Evolutionary conservation across 1,140 invertebrate genomes (phyloP).

Genomic region (Orchestia grillus): DNA sequence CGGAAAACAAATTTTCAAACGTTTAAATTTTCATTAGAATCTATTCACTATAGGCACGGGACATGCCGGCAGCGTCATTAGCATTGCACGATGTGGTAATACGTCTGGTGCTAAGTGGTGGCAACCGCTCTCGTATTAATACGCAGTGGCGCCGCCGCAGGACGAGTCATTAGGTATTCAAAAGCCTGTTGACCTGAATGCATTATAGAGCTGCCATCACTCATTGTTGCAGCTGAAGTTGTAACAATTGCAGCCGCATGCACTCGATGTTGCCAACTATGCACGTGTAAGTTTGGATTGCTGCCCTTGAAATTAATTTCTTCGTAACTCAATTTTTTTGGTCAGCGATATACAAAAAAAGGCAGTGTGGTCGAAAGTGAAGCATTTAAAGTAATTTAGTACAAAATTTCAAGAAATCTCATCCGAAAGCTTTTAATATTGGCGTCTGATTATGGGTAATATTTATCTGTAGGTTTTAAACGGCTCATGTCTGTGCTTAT

Average conservation of each 20-base stretch:
- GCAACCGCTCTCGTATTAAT: neutral
- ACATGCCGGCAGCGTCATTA: neutral
- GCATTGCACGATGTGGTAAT: neutral
- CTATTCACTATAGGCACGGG: neutral
- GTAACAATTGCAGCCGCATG: neutral
- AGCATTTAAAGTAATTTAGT: too few relatives aligned
- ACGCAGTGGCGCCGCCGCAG: neutral
- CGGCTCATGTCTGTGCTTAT: too few relatives aligned
- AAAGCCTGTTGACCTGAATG: neutral
- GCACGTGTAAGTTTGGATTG: neutral
- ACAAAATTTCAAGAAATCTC: too few relatives aligned
- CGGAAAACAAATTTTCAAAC: neutral
- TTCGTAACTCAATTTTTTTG: neutral
- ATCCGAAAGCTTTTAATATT: too few relatives aligned
- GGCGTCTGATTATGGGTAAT: too few relatives aligned
- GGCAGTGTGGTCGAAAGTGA: too few relatives aligned
- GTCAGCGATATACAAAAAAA: too few relatives aligned
- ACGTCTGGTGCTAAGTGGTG: neutral
- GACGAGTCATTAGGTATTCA: neutral
- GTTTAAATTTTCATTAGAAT: neutral
- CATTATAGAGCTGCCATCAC: neutral
- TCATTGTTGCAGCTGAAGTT: neutral
- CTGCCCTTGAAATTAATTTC: neutral
- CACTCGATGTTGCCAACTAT: neutral
- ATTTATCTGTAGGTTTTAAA: too few relatives aligned